These are phyloP conservation scores for Microplitis deprimator DNA, from an alignment of 2,888 invertebrate species.

Conservation along the genomic window DNA sequence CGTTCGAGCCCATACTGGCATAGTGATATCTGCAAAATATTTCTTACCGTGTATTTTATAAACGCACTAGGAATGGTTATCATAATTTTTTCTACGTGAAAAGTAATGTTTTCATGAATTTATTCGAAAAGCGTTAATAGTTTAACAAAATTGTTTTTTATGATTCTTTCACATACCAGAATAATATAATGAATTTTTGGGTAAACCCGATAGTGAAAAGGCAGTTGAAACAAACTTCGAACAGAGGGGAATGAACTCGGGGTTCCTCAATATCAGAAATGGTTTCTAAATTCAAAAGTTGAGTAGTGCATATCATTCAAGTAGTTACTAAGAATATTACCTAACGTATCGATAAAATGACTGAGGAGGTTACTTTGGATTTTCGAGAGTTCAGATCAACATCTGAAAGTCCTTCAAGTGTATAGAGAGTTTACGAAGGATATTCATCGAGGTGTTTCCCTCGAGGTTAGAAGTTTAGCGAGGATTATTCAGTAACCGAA, in stretches of 20 bases:
- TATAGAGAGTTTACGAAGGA: constrained; percentile 1
- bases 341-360: neutral
- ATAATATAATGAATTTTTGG: too few species aligned
- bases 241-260: neutral
- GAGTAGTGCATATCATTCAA: neutral
- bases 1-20: too few species aligned
- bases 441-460: neutral
- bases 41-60: too few species aligned
- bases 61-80: too few species aligned
- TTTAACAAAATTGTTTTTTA: too few species aligned
- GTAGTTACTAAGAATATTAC: neutral
- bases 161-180: too few species aligned
- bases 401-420: neutral
- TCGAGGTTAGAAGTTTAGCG: neutral
- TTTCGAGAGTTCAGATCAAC: neutral
- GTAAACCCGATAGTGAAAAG: neutral
- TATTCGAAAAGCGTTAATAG: too few species aligned
- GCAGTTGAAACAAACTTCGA: neutral
- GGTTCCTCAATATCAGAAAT: neutral
- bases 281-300: neutral
- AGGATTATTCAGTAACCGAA: neutral
- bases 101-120: too few species aligned
- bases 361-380: neutral
- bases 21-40: too few species aligned
- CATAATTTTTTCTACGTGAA: too few species aligned